phyloP scores from a whole-genome alignment of 2,888 invertebrate genomes.

The Epirrita christyi region DNA sequence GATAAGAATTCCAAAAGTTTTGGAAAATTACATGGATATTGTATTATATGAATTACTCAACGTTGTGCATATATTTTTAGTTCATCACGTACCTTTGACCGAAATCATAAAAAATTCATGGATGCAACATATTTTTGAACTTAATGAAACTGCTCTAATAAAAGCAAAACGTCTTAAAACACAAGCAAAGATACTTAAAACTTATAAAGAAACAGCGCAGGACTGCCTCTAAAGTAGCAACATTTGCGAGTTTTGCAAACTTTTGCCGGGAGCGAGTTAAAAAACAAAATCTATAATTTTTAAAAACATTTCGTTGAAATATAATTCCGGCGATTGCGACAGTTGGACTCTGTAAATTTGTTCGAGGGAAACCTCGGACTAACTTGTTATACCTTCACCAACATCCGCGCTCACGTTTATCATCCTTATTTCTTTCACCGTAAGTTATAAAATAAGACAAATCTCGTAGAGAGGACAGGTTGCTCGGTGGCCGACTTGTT shows the following conservation, averaged over 20 bases:
- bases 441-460: constrained; percentile 25
- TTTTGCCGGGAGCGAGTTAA: constrained; percentile 29
- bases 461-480: constrained; percentile 9
- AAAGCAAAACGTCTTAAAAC: constrained; percentile 23
- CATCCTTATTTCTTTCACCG: constrained; percentile 18
- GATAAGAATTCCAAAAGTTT: too few species aligned
- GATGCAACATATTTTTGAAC: too few species aligned
- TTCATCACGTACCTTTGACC: background rate
- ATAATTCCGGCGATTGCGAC: constrained; percentile 53
- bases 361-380: constrained; percentile 45
- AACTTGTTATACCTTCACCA: constrained; percentile 51
- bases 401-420: constrained; percentile 24
- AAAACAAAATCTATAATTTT: constrained; percentile 40
- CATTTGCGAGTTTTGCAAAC: constrained; percentile 28
- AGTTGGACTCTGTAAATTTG: constrained; percentile 56
- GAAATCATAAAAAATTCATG: background rate
- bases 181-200: constrained; percentile 31
- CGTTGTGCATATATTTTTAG: background rate
- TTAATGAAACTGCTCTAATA: background rate
- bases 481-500: constrained; percentile 42
- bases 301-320: constrained; percentile 41
- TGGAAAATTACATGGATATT: background rate
- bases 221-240: constrained; percentile 21
- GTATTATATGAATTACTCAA: too few species aligned
- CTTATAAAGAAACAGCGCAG: constrained; percentile 23